Conservation (phyloP, 2,797 vertebrate species). For the Sebastes miniatus region DNA sequence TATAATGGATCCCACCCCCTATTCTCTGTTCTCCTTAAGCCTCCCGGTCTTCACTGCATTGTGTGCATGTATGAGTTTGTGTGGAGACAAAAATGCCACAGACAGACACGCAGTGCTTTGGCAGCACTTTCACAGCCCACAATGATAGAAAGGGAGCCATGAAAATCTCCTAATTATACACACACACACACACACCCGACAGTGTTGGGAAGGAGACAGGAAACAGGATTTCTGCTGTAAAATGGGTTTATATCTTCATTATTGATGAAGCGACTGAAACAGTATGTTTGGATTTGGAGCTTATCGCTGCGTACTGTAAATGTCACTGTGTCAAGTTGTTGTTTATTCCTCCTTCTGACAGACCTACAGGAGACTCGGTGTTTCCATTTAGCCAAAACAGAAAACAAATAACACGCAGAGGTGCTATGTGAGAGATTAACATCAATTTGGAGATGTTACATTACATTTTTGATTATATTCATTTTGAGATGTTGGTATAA, state of each 20-base stretch:
- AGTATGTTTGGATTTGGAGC: not conserved
- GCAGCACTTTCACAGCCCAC: slow-evolving; percentile 57
- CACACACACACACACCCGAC: slow-evolving; percentile 12
- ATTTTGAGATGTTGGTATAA: not conserved
- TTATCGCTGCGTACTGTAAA: not conserved
- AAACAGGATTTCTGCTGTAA: slow-evolving; percentile 32
- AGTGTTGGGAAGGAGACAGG: not conserved
- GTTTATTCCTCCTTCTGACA: not conserved
- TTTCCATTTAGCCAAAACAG: not conserved
- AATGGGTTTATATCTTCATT: slow-evolving; percentile 31
- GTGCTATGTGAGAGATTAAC: not conserved
- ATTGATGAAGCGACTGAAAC: slow-evolving; percentile 10
- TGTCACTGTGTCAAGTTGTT: not conserved
- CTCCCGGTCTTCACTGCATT: not conserved
- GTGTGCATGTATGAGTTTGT: not conserved
- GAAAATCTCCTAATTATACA: slow-evolving; percentile 67
- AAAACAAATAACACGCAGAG: not conserved
- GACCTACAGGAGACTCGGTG: not conserved
- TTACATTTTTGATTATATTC: not conserved
- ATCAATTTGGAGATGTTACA: not conserved
- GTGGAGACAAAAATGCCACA: slow-evolving; percentile 37
- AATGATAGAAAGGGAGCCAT: slow-evolving; percentile 57
- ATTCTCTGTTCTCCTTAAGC: slow-evolving; percentile 1
- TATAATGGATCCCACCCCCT: not conserved
- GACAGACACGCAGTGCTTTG: slow-evolving; percentile 40